A percentile compares a stretch with the other conserved stretches of the same genome.
phyloP scores from a whole-genome alignment of 2,113 vertebrate species.

The Hystrix brachyura region DNA sequence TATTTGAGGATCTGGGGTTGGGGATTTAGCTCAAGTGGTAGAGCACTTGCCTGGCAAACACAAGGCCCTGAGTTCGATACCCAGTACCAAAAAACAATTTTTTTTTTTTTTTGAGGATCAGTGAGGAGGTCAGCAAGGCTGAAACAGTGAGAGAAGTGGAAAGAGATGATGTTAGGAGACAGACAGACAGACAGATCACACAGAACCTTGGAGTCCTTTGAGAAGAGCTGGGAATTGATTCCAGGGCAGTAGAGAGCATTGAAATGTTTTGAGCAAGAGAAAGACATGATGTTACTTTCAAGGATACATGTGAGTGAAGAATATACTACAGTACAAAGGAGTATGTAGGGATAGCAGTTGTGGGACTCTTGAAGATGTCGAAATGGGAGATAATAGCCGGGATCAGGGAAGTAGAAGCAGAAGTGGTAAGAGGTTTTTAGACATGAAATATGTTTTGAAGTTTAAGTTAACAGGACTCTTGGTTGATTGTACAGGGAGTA shows the following conservation, averaged over 20 bases:
- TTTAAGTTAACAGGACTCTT: not conserved
- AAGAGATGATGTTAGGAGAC: not conserved
- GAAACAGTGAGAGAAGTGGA: not conserved
- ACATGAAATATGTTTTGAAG: not conserved
- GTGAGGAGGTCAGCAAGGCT: not conserved
- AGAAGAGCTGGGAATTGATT: not conserved
- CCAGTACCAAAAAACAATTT: no score
- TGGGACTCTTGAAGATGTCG: not conserved
- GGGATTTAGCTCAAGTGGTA: no score
- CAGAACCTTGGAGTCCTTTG: not conserved
- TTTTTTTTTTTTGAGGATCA: not conserved
- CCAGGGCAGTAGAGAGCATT: not conserved
- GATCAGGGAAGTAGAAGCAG: not conserved
- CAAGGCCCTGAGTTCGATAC: no score
- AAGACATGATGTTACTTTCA: not conserved
- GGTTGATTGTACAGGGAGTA: not conserved
- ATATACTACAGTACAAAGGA: not conserved
- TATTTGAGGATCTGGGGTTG: not conserved
- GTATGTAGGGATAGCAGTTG: not conserved
- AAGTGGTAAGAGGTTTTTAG: not conserved
- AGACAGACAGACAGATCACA: no score
- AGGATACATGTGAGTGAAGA: not conserved
- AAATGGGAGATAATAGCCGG: not conserved
- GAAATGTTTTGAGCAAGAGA: not conserved
- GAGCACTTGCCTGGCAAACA: no score